These are phyloP conservation scores for Rhea americana DNA, from an alignment of 2,113 vertebrate species.

Conservation along the genomic window DNA sequence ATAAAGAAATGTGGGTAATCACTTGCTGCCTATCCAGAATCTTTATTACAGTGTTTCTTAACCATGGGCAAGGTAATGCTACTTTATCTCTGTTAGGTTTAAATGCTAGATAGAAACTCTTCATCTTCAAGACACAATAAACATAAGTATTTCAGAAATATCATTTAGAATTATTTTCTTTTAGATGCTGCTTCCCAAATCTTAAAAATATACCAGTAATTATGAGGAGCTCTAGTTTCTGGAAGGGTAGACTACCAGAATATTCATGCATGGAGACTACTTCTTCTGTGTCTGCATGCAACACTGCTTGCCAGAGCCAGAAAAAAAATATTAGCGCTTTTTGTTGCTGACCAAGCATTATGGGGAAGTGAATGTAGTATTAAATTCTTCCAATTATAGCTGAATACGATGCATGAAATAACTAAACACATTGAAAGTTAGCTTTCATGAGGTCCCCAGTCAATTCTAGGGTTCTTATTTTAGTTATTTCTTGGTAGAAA, in stretches of 20 bases:
- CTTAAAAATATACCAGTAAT: constrained; percentile 2
- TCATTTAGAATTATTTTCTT: neutral
- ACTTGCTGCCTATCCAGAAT: neutral
- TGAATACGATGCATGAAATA: neutral
- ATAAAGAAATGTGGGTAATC: neutral
- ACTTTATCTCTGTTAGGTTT: neutral
- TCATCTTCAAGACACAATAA: neutral
- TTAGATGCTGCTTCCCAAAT: neutral
- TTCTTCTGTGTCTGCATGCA: constrained; percentile 3
- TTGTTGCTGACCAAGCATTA: constrained; percentile 39
- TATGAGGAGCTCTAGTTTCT: neutral
- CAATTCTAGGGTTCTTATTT: neutral
- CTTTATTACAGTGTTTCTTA: constrained; percentile 5
- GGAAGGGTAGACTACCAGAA: neutral
- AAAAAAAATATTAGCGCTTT: neutral
- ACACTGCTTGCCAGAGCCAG: neutral
- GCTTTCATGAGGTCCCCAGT: neutral
- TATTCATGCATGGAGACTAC: neutral
- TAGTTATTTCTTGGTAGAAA: neutral
- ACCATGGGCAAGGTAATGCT: neutral
- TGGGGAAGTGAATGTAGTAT: neutral
- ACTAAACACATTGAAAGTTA: neutral
- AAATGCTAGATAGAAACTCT: neutral
- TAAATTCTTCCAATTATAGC: constrained; percentile 23
- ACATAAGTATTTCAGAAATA: neutral